Conservation (phyloP, 2,113 vertebrate species). For the Prunella himalayana region DNA sequence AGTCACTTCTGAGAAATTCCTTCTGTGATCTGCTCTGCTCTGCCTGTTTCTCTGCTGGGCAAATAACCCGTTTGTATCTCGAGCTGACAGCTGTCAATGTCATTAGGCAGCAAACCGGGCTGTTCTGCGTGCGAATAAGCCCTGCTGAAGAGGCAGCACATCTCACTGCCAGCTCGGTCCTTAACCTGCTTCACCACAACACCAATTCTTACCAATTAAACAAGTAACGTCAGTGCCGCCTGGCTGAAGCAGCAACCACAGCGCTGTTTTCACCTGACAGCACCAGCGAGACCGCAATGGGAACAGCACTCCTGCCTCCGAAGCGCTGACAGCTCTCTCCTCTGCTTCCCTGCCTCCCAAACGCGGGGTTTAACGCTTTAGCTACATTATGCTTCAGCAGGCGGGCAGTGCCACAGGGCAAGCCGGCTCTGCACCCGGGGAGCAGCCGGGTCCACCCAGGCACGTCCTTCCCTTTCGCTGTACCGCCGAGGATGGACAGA, state of each 20-base stretch:
- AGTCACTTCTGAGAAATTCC: not conserved
- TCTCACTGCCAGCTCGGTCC: not conserved
- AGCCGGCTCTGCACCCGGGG: not conserved
- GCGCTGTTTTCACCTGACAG: not conserved
- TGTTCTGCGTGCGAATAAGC: not conserved
- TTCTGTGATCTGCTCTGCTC: not conserved
- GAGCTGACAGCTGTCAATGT: slow-evolving; percentile 27
- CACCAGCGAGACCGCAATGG: not conserved
- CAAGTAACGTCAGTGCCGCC: not conserved
- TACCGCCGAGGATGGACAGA: rapidly evolving
- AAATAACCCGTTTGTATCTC: not conserved
- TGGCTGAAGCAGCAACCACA: rapidly evolving
- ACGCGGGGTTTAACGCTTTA: rapidly evolving
- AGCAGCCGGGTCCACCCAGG: not conserved
- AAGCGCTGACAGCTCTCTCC: not conserved
- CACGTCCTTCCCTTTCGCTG: rapidly evolving
- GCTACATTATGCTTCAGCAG: not conserved
- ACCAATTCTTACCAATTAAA: not conserved
- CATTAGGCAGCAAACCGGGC: not conserved
- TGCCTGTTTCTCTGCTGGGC: not conserved
- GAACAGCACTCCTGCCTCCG: not conserved
- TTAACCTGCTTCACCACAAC: not conserved
- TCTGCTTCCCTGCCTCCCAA: not conserved
- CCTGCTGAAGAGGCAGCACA: not conserved
- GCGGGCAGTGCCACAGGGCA: rapidly evolving